Evolutionary conservation across 2,888 invertebrate genomes (phyloP), one percentile per base, ranked within the genome.

Genomic region (Trimorus sp.): DNA sequence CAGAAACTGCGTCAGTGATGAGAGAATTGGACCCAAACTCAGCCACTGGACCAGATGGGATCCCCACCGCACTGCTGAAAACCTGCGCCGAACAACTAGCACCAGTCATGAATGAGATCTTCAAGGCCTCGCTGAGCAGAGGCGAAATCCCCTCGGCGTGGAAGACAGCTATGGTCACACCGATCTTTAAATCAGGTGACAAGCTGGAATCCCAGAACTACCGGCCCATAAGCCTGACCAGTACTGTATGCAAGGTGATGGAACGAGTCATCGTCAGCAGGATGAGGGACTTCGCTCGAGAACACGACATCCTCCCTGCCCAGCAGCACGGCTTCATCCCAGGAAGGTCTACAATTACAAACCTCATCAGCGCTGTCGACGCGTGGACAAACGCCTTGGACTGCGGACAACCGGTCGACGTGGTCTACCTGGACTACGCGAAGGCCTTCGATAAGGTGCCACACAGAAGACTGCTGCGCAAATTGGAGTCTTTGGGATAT

Each of bases 401-500:
- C 14, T 6, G 7, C 1, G 40, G n/a, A 12, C 37, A 38, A 15
- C 37, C 58, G 4, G n/a, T 38, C 5, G 37, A 58, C 8, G 38
- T 58, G 5, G 40, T 58, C 1, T 58, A 58, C n/a, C 58, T 58
- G 1, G 58, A 37, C n/a, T 58, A 38, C 14, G 37, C 37, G 1
- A 58, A 58, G 40, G 58, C 58, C 6, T 58, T 58, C 14, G 58
- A 58, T 14, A 58, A 58, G n/a, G 58, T 58, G 1, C 58, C 58
- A n/a, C 58, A 58, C 14, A 38, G 14, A 38, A 37, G 58, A 5
- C 38, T 58, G 2, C 9, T 58, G n/a, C 12, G 40, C 8, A 58
- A 58, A 38, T 40, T 58, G 7, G 6, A 37, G 6, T n/a, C 11
- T 4, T 40, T 58, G 40, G 38, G 58, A 14, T 38, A 38, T 1